Evolutionary conservation across 2,888 invertebrate species (phyloP), one percentile per base, ranked within the genome.

Genomic region (Liodrosophila aerea): DNA sequence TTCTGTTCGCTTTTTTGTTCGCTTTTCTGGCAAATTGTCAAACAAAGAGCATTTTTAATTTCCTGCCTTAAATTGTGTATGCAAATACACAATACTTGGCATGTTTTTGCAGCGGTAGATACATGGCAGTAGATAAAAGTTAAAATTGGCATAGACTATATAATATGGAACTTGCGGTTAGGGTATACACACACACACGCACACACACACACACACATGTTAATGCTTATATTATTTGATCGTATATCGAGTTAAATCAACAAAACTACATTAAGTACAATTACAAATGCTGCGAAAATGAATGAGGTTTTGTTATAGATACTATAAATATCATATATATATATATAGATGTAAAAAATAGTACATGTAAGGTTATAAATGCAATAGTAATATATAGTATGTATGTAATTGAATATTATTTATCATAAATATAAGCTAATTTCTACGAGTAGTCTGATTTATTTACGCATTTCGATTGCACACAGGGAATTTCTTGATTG

Each of bases 31-130:
- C 84, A 81, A 77, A 83, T 83, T 77, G 84, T 77, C 87, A 87
- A 86, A 85, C 75, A 72, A 72, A 68, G 64, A 78, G 66, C 66
- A 73, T 74, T 78, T 78, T 78, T 78, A 78, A 78, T 78, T 78
- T 78, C 78, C 78, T 85, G 86, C 59, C 52, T 63, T 59, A 76
- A 83, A 85, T 85, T 80, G 70, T 80, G 70, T 80, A 84, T 77
- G 80, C 76, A 69, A 84, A 76, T 84, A 57, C 45, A 64, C 45
- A 39, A 15, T n/a, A 34, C 27, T 13, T 18, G 11, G 11, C 18
- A 5, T 11, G n/a, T n/a, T n/a, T 45, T 40, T 56, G 46, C 34
- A 52, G 47, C 41, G 40, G 22, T 27, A 40, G 75, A 74, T 73
- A 66, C 59, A 49, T 59, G 71, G 63, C 45, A 51, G 57, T 56